Evolutionary conservation across 2,113 vertebrate genomes (phyloP), one percentile per base, ranked within the genome.

Genomic region (Tauraco erythrolophus): DNA sequence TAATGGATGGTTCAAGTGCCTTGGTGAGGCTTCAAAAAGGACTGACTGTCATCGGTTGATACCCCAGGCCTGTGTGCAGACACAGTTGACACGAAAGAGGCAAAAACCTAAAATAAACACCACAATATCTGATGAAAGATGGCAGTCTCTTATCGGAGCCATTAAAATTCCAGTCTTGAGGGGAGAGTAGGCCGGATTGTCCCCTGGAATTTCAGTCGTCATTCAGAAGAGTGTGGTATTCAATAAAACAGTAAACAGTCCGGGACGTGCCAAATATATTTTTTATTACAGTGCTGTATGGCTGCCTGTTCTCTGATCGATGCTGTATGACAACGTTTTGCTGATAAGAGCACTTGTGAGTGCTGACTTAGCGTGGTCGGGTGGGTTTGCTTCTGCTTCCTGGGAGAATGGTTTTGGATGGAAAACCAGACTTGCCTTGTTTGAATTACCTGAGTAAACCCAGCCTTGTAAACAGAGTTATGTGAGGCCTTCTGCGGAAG

Each of bases 131-230:
- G 97, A 97, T 84, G 95, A 97, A 95, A 97, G 93, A 92, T 91
- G 89, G 17, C 23, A 0, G 3, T 89, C 33, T 93, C 79, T 95
- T 97, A 96, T 95, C 57, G 0, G 11, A 81, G 57, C 93, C 94
- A 97, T 97, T 97, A 97, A 97, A 97, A 98, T 97, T 97, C 96
- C 96, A 94, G 27, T 83, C 91, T 43, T 70, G 89, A 91, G 50
- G 70, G 60, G 10, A 87, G 76, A 88, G 75, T 68, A 56, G 74
- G 66, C 65, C 3, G 5, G 78, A 80, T 50, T 94, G 93, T 89
- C 48, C 81, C 91, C 76, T 94, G 92, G 89, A 94, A 97, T 94
- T 84, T 83, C 60, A 92, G 70, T 79, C 0, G 0, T 71, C 72
- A 39, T 93, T 94, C 75, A 91, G 84, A 77, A n/a, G 19, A 84